Base-by-base conservation (phyloP, 64 coral and sea anemone species). In the Montipora foliosa region DNA sequence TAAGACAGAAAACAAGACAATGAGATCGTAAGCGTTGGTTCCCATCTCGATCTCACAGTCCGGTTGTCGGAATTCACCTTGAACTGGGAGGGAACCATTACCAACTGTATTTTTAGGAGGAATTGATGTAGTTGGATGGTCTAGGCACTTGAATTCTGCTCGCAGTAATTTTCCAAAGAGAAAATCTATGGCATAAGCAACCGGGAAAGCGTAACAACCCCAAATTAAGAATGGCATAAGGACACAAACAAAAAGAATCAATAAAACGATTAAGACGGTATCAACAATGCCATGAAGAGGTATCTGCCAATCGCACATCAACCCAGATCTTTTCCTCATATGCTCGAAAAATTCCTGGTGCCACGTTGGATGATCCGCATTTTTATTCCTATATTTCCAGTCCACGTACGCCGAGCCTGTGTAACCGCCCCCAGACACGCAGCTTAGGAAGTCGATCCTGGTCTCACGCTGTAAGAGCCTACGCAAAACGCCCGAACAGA, bases 401-500 rank as follows among this genome's bases (percentile, higher is more conserved):
- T 76, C 71, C 9, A 88, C 44, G 49, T 74, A 88, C 0, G 87
- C 87, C 25, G 25, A 25, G 25, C 25, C 25, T 25, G 25, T 25
- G 25, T 25, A 25, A 25, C 25, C 25, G 25, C 87, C 87, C 47
- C 87, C 87, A 10, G 87, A 88, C 6, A 88, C 87, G 13, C 87
- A 88, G 74, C 87, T 25, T 88, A 88, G n/a, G 44, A 76, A 75
- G 60, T 13, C 60, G 2, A 57, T 57, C 71, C 71, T 19, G 48
- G 12, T 22, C 9, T 11, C 17, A 47, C 49, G 5, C 25, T 61
- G 21, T 22, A 88, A n/a, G 24, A 88, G 73, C 17, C 55, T 51
- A 11, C 87, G 69, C 49, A 88, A 49, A 5, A 45, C 87, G 37
- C 87, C 87, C 10, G 87, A 88, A 22, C 69, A 88, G 76, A 93